Evolutionary conservation across 1,140 invertebrate species (phyloP).

Genomic region (Augochlora pura): DNA sequence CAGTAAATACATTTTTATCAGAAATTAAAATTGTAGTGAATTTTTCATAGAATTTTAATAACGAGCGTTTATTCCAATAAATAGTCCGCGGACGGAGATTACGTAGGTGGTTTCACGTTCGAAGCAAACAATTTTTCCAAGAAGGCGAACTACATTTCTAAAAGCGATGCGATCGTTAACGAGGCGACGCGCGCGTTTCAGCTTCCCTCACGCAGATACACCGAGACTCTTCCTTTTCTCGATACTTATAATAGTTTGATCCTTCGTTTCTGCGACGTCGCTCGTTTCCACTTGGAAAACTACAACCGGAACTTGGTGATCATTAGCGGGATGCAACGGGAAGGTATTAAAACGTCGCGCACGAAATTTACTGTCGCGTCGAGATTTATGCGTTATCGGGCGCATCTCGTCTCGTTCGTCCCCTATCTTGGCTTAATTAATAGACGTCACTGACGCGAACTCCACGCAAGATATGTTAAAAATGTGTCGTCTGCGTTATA

Average conservation of each 20-base stretch:
- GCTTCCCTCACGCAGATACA: background rate
- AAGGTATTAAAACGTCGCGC: background rate
- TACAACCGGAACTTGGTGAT: slow-evolving; percentile 1
- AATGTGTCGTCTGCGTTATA: too few species aligned
- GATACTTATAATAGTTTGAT: slow-evolving; percentile 41
- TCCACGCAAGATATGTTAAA: background rate
- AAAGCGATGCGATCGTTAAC: too few species aligned
- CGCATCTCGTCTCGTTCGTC: background rate
- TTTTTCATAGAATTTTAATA: too few species aligned
- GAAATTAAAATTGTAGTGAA: too few species aligned
- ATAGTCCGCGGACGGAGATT: too few species aligned
- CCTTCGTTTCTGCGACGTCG: background rate
- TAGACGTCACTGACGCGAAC: background rate
- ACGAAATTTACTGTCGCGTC: background rate
- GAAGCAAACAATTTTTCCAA: too few species aligned
- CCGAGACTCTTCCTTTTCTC: slow-evolving; percentile 19
- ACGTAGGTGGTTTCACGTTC: too few species aligned
- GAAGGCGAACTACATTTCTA: too few species aligned
- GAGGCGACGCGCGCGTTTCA: too few species aligned
- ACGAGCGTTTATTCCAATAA: too few species aligned
- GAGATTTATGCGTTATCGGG: background rate
- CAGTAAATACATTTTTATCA: too few species aligned
- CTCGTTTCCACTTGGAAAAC: slow-evolving; percentile 17
- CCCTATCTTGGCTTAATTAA: background rate
- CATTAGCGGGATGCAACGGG: background rate